Conservation (phyloP, 2,113 vertebrate genomes). For the Australoheros scitulus region DNA sequence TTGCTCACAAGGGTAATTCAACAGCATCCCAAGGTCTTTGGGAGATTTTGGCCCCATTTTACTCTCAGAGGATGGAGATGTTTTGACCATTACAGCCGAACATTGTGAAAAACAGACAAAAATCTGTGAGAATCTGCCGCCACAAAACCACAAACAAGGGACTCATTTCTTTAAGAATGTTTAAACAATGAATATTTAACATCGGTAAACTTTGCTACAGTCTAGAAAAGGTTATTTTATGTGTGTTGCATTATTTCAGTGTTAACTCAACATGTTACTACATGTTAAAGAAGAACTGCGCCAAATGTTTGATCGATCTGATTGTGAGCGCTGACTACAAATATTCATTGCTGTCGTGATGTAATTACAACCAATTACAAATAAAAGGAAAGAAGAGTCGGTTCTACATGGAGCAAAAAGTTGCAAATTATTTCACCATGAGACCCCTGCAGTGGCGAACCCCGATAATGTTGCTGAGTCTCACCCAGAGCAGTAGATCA, state of each 20-base stretch:
- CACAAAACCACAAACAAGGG: background rate
- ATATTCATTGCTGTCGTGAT: rapidly evolving
- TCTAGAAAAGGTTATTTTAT: background rate
- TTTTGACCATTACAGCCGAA: background rate
- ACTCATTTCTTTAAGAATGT: background rate
- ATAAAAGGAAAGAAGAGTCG: background rate
- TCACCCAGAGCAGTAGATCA: slow-evolving; percentile 34
- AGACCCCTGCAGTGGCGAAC: slow-evolving; percentile 1
- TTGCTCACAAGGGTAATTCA: background rate
- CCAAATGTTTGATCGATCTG: background rate
- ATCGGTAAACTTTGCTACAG: background rate
- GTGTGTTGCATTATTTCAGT: background rate
- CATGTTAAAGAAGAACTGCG: background rate
- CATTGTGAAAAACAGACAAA: background rate
- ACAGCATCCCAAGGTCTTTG: background rate
- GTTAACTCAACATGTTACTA: background rate
- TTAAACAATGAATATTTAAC: background rate
- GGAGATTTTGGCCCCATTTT: background rate
- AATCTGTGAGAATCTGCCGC: background rate
- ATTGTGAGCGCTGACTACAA: background rate
- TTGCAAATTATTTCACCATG: background rate
- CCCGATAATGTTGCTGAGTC: slow-evolving; percentile 19
- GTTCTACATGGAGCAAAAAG: background rate
- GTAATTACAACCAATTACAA: background rate
- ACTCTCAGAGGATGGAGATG: background rate